A percentile compares a stretch with the other conserved stretches of the same genome.
Evolutionary conservation across 2,888 invertebrate species (phyloP).

Genomic region (Tachystola acroxantha): DNA sequence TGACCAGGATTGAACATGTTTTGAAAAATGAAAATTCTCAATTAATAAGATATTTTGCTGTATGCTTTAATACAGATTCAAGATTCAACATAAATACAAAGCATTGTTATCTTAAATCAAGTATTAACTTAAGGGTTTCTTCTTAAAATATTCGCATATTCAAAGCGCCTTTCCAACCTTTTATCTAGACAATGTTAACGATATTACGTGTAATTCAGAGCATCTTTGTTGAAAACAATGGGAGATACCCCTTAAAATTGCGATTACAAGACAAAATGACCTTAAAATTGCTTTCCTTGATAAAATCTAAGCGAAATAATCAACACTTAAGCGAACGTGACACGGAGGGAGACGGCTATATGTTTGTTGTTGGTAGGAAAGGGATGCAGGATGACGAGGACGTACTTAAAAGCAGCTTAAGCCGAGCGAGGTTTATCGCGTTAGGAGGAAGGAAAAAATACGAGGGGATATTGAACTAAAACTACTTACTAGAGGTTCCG

Average conservation of each 20-base stretch:
- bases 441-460: slow-evolving; percentile 25
- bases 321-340: slow-evolving; percentile 15
- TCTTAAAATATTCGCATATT: too few species aligned
- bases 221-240: background rate
- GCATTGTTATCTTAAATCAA: too few species aligned
- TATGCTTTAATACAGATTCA: too few species aligned
- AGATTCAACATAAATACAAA: too few species aligned
- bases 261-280: slow-evolving; percentile 11
- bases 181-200: background rate
- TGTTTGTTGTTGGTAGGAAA: background rate
- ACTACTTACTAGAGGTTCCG: slow-evolving; percentile 14
- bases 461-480: slow-evolving; percentile 4
- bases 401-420: slow-evolving; percentile 24
- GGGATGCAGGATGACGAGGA: slow-evolving; percentile 4
- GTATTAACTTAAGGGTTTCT: too few species aligned
- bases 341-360: slow-evolving; percentile 1
- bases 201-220: background rate
- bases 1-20: too few species aligned
- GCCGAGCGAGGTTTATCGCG: slow-evolving; percentile 28
- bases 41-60: too few species aligned
- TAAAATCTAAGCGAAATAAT: slow-evolving; percentile 18
- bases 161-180: background rate
- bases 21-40: too few species aligned
- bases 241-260: slow-evolving; percentile 1
- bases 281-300: slow-evolving; percentile 12